phyloP scores from a whole-genome alignment of 2,888 invertebrate species.

The Macrosoma leucophasiata region DNA sequence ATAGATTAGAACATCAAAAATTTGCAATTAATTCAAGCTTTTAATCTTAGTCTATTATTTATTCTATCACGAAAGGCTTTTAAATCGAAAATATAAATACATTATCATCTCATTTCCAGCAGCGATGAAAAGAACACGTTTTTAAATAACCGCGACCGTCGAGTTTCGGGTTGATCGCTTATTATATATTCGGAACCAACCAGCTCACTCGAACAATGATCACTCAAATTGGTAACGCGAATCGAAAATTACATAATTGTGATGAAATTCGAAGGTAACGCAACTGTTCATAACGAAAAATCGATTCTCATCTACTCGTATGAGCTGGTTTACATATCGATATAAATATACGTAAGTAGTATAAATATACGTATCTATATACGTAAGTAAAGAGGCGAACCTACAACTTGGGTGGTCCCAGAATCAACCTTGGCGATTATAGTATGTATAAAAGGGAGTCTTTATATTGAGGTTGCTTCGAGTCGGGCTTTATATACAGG shows the following conservation, averaged over 20 bases:
- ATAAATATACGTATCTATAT: slow-evolving; percentile 18
- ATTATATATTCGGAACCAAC: slow-evolving; percentile 44
- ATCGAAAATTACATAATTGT: slow-evolving; percentile 67
- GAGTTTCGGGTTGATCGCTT: slow-evolving; percentile 44
- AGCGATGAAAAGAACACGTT: slow-evolving; percentile 36
- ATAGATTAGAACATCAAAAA: too few species aligned
- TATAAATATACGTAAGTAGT: slow-evolving; percentile 1
- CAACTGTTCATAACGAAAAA: slow-evolving; percentile 12
- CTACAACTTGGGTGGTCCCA: slow-evolving; percentile 66
- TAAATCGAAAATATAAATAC: too few species aligned
- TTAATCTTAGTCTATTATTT: too few species aligned
- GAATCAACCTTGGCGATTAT: slow-evolving; percentile 56
- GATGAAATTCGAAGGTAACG: slow-evolving; percentile 30
- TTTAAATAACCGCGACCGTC: slow-evolving; percentile 37
- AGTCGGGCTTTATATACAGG: slow-evolving; percentile 21
- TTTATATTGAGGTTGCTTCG: slow-evolving; percentile 37
- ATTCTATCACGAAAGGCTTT: too few species aligned
- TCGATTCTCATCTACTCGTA: too few species aligned
- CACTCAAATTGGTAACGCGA: slow-evolving; percentile 63
- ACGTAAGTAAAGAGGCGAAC: slow-evolving; percentile 44
- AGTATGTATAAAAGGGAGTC: slow-evolving; percentile 44
- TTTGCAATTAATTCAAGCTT: too few species aligned
- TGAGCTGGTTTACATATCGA: slow-evolving; percentile 6
- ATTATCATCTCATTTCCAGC: slow-evolving; percentile 53
- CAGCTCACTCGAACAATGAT: slow-evolving; percentile 48